Conservation (phyloP, 2,113 vertebrate species). For the Megaptera novaeangliae region DNA sequence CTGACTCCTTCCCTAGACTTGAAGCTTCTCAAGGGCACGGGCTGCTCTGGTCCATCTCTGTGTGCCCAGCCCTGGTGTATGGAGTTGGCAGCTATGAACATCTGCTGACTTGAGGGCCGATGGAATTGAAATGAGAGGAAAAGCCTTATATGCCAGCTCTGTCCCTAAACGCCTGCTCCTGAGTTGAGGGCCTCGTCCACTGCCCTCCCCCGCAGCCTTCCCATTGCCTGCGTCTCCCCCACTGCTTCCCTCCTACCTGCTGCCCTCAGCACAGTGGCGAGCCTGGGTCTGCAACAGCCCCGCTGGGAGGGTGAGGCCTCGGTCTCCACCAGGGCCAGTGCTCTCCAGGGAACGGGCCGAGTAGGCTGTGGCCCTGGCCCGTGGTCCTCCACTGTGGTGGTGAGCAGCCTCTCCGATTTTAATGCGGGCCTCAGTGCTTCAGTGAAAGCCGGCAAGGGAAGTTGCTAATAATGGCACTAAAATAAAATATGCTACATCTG, state of each 20-base stretch:
- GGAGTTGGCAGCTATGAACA: neutral
- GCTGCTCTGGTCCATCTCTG: neutral
- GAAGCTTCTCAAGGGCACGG: conserved; percentile 25
- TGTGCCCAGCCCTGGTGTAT: neutral
- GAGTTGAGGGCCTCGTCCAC: neutral
- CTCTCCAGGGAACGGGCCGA: neutral
- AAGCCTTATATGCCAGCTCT: neutral
- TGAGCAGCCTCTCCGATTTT: conserved; percentile 75
- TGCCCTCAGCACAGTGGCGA: neutral
- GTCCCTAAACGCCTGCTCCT: neutral
- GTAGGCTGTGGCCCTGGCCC: conserved; percentile 56
- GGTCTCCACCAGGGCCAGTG: neutral
- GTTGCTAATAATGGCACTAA: conserved; percentile 89
- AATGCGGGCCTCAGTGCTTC: conserved; percentile 78
- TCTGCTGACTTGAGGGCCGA: neutral
- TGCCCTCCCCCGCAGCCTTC: neutral
- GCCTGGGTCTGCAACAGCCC: neutral
- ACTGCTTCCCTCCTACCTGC: conserved; percentile 25
- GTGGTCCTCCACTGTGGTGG: conserved; percentile 51
- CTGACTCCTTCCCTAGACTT: conserved; percentile 43
- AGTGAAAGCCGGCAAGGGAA: conserved; percentile 80
- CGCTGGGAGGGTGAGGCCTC: neutral
- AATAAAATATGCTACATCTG: conserved; percentile 91
- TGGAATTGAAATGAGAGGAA: neutral
- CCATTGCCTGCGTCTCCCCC: neutral